These are phyloP conservation scores for Temnothorax curvispinosus DNA, from an alignment of 1,140 invertebrate species.

Conservation along the genomic window DNA sequence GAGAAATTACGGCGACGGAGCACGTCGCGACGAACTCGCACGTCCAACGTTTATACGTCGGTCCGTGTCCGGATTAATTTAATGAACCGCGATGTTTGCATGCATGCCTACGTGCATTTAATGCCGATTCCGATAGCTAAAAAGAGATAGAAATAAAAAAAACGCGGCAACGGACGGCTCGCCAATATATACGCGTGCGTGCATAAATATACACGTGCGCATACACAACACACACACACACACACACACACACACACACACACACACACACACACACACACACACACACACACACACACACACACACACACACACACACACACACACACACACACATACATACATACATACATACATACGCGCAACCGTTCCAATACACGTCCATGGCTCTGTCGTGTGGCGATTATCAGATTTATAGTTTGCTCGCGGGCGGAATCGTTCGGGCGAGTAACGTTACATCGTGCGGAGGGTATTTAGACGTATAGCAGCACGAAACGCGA, in stretches of 20 bases:
- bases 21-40: constrained; percentile 69
- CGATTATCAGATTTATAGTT: constrained; percentile 71
- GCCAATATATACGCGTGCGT: neutral
- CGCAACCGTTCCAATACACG: neutral
- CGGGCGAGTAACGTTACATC: constrained; percentile 65
- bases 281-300: no score
- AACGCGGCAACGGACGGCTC: constrained; percentile 21
- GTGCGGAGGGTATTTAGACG: constrained; percentile 61
- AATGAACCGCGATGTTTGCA: constrained; percentile 79
- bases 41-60: constrained; percentile 72
- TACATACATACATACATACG: no score
- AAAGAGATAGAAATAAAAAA: constrained; percentile 39
- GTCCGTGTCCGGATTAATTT: constrained; percentile 78
- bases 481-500: constrained; percentile 46
- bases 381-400: constrained; percentile 22
- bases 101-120: constrained; percentile 72
- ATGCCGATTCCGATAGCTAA: constrained; percentile 61
- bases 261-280: no score
- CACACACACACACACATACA: neutral
- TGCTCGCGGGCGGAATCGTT: constrained; percentile 67
- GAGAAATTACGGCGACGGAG: constrained; percentile 74
- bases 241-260: no score
- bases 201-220: constrained; percentile 5
- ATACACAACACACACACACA: no score
- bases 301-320: no score